Conservation (phyloP, 2,797 vertebrate genomes). For the Clamator glandarius region DNA sequence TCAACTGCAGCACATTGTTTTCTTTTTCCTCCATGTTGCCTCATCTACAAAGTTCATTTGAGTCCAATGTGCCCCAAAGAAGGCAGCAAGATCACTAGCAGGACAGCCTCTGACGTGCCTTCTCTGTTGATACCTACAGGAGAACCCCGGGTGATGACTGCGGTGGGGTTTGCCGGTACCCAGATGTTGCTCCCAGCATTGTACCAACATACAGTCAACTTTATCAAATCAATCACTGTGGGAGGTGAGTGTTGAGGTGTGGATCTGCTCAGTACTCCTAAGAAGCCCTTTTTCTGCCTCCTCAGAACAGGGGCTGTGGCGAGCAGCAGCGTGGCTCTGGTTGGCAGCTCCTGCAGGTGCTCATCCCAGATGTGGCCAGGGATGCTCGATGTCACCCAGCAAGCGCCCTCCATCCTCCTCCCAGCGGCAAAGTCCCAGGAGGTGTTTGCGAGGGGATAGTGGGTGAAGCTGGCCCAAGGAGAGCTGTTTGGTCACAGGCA, state of each 20-base stretch:
- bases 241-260: neutral
- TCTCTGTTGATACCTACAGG: rapidly evolving
- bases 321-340: rapidly evolving
- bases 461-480: neutral
- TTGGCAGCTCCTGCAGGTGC: neutral
- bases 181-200: neutral
- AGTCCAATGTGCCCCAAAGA: neutral
- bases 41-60: rapidly evolving
- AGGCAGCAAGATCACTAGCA: neutral
- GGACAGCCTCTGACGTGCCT: neutral
- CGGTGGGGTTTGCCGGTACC: neutral
- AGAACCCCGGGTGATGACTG: neutral
- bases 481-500: rapidly evolving
- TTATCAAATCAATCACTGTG: neutral
- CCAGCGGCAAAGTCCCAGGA: rapidly evolving
- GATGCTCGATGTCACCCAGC: rapidly evolving
- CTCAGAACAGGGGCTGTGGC: rapidly evolving
- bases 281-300: neutral
- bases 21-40: neutral
- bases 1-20: rapidly evolving
- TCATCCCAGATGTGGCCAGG: neutral
- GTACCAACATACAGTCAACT: neutral
- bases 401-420: neutral
- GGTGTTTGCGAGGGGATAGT: rapidly evolving
- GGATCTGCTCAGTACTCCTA: neutral